Base-by-base conservation (phyloP, 2,113 vertebrate genomes). In the Bolborhynchus lineola region DNA sequence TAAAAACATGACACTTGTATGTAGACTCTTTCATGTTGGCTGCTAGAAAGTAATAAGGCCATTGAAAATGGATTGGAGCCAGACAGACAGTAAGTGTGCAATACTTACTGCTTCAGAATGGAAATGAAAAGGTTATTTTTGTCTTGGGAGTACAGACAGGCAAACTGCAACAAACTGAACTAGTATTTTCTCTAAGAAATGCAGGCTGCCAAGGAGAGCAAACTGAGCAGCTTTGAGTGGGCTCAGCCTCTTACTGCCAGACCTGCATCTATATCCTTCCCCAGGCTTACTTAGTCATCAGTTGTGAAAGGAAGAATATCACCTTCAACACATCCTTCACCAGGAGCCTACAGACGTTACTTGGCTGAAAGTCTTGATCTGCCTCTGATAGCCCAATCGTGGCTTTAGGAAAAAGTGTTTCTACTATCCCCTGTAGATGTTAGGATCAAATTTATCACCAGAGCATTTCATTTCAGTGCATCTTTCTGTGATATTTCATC, bases 21-120 rank as follows among this genome's bases (percentile, higher is more conserved):
- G 24, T 6, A 92, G 74, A 69, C 2, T 79, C 16, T 52, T 84
- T 47, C 10, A 3, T 29, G 15, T 72, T 69, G 65, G 26, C 18
- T 16, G 47, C 14, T 19, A 47, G 33, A 71, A 37, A 11, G 47
- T 37, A 84, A 69, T 41, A 86, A 90, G 26, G 14, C 10, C 1
- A 1, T 13, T 57, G 35, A 92, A 92, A 55, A 85, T 37, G 14
- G 33, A 62, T 25, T 52, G 26, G 41, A 81, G 74, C 6, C 44
- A 76, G 46, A 6, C 23, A 9, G 4, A 8, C 8, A 76, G 10
- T 0, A 7, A 44, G 26, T 2, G 0, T 28, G 16, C 17, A 67
- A 59, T 81, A 81, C 6, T 57, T 31, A 52, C 14, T 44, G 33
- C 20, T 81, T 83, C 68, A 39, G 88, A 83, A 68, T 52, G 62